These are phyloP conservation scores for Tringa solitaria DNA, from an alignment of 2,113 vertebrate genomes.

Conservation along the genomic window DNA sequence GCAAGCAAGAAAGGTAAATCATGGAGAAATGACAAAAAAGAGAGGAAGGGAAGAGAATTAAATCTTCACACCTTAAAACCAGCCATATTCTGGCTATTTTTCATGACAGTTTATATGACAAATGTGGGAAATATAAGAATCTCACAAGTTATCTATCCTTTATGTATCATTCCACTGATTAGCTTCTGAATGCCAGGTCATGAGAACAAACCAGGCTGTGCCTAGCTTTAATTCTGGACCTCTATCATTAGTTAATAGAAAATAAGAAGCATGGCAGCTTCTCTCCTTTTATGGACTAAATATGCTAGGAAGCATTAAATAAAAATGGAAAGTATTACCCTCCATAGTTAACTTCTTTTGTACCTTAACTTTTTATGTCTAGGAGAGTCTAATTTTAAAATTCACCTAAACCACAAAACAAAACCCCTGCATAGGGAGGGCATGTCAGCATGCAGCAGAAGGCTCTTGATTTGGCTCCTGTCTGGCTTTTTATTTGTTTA, in stretches of 20 bases:
- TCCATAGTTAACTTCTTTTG: not conserved
- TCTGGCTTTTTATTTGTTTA: not conserved
- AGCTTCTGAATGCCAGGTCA: not conserved
- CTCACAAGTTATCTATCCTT: not conserved
- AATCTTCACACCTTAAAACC: not conserved
- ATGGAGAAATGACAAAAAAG: not conserved
- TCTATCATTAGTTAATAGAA: not conserved
- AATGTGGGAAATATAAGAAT: not conserved
- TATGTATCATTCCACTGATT: not conserved
- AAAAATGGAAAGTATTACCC: not conserved
- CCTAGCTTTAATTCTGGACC: not conserved
- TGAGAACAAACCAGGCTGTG: not conserved
- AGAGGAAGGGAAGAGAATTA: not conserved
- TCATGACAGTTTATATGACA: not conserved
- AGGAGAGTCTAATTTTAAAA: not conserved
- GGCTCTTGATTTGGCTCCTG: not conserved
- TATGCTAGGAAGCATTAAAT: not conserved
- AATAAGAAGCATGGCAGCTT: not conserved
- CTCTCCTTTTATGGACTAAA: not conserved
- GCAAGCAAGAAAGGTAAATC: conserved; percentile 62
- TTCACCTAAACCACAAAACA: not conserved
- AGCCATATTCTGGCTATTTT: not conserved
- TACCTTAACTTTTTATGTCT: not conserved
- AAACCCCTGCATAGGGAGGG: not conserved
- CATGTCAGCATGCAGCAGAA: not conserved